These are phyloP conservation scores for Neomorphus geoffroyi DNA, from an alignment of 2,797 vertebrate species.

Conservation along the genomic window DNA sequence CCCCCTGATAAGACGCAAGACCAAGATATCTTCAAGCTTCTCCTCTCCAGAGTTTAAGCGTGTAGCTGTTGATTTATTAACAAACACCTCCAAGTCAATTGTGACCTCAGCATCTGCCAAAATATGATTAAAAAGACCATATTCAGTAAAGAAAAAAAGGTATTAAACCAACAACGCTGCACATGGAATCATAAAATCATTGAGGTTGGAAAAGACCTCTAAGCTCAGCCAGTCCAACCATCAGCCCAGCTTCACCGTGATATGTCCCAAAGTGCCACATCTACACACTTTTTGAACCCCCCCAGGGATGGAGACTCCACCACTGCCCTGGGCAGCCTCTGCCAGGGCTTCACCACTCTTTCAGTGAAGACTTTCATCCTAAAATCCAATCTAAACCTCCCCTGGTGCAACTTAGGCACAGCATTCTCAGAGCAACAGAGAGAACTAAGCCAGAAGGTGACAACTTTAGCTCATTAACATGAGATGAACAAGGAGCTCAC, in stretches of 20 bases:
- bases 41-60: conserved; percentile 88
- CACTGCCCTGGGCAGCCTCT: too few relatives aligned
- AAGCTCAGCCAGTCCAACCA: too few relatives aligned
- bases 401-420: not conserved
- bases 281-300: too few relatives aligned
- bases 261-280: too few relatives aligned
- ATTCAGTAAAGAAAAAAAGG: not conserved
- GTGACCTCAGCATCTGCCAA: conserved; percentile 83
- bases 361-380: too few relatives aligned
- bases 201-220: too few relatives aligned
- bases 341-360: too few relatives aligned
- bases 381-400: too few relatives aligned
- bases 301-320: too few relatives aligned
- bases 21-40: conserved; percentile 92
- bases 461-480: not conserved
- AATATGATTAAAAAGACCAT: not conserved
- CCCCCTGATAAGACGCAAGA: conserved; percentile 90
- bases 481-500: conserved; percentile 71
- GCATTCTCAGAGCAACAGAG: not conserved
- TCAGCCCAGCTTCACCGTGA: too few relatives aligned
- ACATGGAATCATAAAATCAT: not conserved
- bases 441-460: not conserved
- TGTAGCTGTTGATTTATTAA: conserved; percentile 90
- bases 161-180: not conserved
- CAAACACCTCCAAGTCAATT: conserved; percentile 92